Conservation (phyloP, 2,797 vertebrate species). For the Falco concolor region DNA sequence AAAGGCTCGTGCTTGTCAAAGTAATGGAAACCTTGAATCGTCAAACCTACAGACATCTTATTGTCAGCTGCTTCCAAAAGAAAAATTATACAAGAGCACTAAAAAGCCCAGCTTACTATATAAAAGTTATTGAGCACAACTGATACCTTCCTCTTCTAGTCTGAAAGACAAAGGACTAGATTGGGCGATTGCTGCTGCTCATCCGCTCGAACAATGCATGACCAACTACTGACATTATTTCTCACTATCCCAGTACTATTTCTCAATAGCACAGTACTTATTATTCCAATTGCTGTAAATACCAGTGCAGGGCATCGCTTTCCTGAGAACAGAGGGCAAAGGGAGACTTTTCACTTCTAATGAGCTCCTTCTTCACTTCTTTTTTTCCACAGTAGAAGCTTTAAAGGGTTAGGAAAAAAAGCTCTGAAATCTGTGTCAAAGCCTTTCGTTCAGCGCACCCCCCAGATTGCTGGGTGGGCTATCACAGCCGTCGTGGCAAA, state of each 20-base stretch:
- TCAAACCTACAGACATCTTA: neutral
- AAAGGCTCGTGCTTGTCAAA: neutral
- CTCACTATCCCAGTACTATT: neutral
- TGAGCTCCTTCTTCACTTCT: neutral
- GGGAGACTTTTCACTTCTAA: conserved; percentile 4
- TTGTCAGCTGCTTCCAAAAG: neutral
- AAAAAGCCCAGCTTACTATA: neutral
- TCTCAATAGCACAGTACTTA: neutral
- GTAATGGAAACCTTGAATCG: neutral
- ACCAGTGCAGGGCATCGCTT: neutral
- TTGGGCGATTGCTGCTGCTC: neutral
- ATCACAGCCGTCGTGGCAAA: neutral
- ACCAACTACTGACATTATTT: conserved; percentile 15
- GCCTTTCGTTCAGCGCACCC: neutral
- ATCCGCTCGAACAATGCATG: neutral
- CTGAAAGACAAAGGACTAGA: neutral
- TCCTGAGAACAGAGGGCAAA: neutral
- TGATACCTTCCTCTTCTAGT: neutral
- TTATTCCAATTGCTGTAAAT: neutral
- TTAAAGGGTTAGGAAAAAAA: neutral
- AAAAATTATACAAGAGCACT: neutral
- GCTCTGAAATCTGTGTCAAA: conserved; percentile 15
- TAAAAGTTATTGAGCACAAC: neutral
- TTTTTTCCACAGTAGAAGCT: neutral
- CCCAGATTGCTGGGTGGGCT: neutral